A percentile compares a stretch with the other conserved stretches of the same genome.
phyloP scores from a whole-genome alignment of 2,888 invertebrate genomes.

The Temnothorax ravouxi region DNA sequence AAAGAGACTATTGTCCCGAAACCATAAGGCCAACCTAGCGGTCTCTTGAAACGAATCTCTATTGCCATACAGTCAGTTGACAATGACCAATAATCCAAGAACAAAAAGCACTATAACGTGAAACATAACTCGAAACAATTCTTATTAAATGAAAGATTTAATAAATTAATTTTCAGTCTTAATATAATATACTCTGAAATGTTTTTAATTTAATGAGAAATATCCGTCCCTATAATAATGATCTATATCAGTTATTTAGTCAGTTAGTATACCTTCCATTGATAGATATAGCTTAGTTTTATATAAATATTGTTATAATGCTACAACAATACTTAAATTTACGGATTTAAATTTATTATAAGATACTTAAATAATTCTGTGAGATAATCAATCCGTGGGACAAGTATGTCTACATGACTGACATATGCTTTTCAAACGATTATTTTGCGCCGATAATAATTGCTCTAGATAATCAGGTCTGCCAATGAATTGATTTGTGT shows the following conservation, averaged over 20 bases:
- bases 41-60: constrained; percentile 65
- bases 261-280: background rate
- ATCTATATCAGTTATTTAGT: background rate
- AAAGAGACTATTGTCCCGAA: constrained; percentile 71
- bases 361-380: background rate
- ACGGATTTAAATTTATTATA: background rate
- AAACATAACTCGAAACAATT: background rate
- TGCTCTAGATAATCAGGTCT: constrained; percentile 69
- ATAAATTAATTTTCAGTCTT: background rate
- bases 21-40: constrained; percentile 57
- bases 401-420: background rate
- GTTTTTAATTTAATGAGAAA: constrained; percentile 3
- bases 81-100: constrained; percentile 36
- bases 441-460: constrained; percentile 68
- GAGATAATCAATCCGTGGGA: background rate
- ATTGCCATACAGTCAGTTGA: constrained; percentile 58
- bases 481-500: constrained; percentile 77
- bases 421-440: constrained; percentile 44
- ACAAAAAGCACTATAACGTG: background rate
- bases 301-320: background rate
- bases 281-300: background rate
- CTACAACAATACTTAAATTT: background rate
- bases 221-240: background rate
- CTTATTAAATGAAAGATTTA: constrained; percentile 1
- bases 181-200: background rate